These are phyloP conservation scores for Axinella damicornis DNA, from an alignment of 37 sponge, comb jelly and placozoan species.

Conservation along the genomic window DNA sequence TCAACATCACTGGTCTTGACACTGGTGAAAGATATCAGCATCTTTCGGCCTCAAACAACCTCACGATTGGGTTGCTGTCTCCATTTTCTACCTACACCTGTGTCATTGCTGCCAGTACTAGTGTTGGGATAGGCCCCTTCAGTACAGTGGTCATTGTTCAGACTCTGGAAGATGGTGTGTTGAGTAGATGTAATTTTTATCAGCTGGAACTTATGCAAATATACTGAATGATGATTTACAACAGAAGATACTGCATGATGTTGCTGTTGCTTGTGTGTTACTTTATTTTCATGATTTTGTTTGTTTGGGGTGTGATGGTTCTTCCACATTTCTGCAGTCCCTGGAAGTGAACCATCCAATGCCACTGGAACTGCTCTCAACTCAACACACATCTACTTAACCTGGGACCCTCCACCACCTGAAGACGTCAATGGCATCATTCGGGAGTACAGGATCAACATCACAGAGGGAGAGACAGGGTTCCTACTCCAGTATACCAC, in stretches of 20 bases:
- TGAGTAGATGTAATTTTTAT: too few species aligned
- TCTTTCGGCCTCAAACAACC: not conserved
- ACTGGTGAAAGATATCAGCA: not conserved
- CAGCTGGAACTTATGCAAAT: too few species aligned
- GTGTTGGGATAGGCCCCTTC: constrained; percentile 41
- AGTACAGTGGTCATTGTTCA: constrained; percentile 7
- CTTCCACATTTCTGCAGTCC: too few species aligned
- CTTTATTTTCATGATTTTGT: too few species aligned
- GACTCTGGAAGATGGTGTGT: constrained; percentile 61
- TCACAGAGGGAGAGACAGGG: constrained; percentile 2
- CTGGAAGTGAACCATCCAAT: constrained; percentile 11
- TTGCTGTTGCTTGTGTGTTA: too few species aligned
- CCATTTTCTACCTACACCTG: constrained; percentile 46
- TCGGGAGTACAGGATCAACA: constrained; percentile 24
- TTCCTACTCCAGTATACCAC: not conserved
- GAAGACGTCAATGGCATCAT: constrained; percentile 46
- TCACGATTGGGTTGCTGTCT: not conserved
- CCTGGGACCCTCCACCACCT: constrained; percentile 26
- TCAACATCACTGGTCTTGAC: not conserved
- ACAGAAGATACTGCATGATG: too few species aligned
- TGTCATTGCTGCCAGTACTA: constrained; percentile 42
- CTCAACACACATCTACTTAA: constrained; percentile 26
- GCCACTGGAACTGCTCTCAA: constrained; percentile 14
- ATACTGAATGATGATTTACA: too few species aligned
- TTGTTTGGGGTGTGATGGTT: constrained; percentile 18